Conservation (phyloP, 2,888 invertebrate genomes). For the Apodemia duryi region DNA sequence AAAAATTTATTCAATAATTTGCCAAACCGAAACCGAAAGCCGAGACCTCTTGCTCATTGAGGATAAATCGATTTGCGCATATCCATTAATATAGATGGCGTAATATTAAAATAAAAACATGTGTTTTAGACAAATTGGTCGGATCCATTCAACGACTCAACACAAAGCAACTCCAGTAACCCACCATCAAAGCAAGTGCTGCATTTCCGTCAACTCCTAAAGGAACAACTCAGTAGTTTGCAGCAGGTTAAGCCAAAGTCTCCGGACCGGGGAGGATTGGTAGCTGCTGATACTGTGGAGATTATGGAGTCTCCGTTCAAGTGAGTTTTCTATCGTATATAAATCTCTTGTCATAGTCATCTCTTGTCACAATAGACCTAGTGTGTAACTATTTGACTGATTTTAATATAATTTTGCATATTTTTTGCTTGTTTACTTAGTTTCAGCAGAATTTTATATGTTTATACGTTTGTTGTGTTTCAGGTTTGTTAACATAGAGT, state of each 20-base stretch:
- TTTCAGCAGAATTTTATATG: neutral
- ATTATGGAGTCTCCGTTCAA: conserved; percentile 66
- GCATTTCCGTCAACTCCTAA: conserved; percentile 58
- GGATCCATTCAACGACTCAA: conserved; percentile 60
- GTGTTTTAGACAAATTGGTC: conserved; percentile 33
- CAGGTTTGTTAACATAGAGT: conserved; percentile 65
- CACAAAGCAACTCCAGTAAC: conserved; percentile 60
- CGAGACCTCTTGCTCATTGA: too few relatives aligned
- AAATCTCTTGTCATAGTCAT: too few relatives aligned
- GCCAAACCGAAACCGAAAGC: too few relatives aligned
- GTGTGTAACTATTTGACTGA: too few relatives aligned
- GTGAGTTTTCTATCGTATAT: conserved; percentile 41
- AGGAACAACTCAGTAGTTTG: conserved; percentile 51
- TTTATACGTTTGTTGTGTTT: conserved; percentile 13
- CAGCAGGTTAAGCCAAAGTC: conserved; percentile 39
- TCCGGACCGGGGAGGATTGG: conserved; percentile 47
- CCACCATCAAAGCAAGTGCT: conserved; percentile 65
- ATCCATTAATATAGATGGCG: conserved; percentile 31
- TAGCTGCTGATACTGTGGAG: conserved; percentile 53
- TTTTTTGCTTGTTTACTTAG: too few relatives aligned
- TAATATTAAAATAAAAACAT: neutral
- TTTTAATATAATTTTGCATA: too few relatives aligned
- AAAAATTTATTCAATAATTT: too few relatives aligned
- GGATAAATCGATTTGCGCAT: conserved; percentile 3
- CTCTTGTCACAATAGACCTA: too few relatives aligned